A percentile compares a stretch with the other conserved stretches of the same genome.
phyloP scores from a whole-genome alignment of 2,797 vertebrate species.

The Xenopus petersii region DNA sequence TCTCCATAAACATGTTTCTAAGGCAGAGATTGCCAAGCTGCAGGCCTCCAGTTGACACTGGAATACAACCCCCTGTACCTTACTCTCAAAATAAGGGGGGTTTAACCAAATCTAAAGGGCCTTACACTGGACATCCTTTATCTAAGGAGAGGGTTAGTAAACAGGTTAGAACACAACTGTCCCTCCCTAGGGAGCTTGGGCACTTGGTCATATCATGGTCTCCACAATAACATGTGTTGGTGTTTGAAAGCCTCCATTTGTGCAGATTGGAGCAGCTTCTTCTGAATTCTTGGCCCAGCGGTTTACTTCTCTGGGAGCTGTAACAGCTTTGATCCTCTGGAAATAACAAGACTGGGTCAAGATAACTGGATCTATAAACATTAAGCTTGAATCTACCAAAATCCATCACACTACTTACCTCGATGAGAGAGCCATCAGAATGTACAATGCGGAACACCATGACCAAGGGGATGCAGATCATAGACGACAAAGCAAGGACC shows the following conservation, averaged over 20 bases:
- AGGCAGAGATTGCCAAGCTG: constrained; percentile 56
- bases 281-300: constrained; percentile 81
- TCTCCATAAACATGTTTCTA: constrained; percentile 91
- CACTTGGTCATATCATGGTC: constrained; percentile 90
- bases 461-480: constrained; percentile 95
- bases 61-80: too few relatives aligned
- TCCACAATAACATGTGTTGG: constrained; percentile 94
- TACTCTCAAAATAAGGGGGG: too few relatives aligned
- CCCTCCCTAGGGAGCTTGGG: constrained; percentile 42
- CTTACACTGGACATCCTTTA: too few relatives aligned
- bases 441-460: constrained; percentile 88
- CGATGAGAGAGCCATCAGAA: constrained; percentile 87
- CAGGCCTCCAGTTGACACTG: too few relatives aligned
- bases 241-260: constrained; percentile 80
- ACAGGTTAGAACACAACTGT: constrained; percentile 78
- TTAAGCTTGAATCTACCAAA: too few relatives aligned
- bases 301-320: constrained; percentile 86
- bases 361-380: too few relatives aligned
- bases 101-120: too few relatives aligned
- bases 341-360: background rate
- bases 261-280: constrained; percentile 80
- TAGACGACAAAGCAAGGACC: constrained; percentile 87
- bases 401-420: constrained; percentile 69
- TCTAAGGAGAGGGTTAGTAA: constrained; percentile 73
- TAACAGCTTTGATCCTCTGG: constrained; percentile 91